Conservation (phyloP, 2,797 vertebrate genomes). For the Sebastolobus altivelis region DNA sequence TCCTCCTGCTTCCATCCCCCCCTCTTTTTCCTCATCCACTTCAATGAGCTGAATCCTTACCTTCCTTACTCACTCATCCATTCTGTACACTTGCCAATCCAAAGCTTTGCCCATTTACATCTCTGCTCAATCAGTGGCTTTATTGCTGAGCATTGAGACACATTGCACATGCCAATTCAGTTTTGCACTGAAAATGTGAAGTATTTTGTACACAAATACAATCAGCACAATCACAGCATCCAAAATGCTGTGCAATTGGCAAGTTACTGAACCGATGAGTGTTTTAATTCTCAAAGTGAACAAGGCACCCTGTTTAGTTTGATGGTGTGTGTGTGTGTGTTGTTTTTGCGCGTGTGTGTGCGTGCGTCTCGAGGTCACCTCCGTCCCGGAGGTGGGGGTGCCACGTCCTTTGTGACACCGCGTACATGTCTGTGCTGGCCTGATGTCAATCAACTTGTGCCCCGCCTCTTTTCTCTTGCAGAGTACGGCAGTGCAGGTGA, state of each 20-base stretch:
- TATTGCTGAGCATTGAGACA: conserved; percentile 67
- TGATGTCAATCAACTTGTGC: conserved; percentile 87
- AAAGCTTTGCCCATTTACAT: conserved; percentile 77
- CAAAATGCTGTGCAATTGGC: conserved; percentile 69
- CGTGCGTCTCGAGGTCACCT: conserved; percentile 71
- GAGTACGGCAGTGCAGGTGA: conserved; percentile 91
- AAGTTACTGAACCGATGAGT: conserved; percentile 87
- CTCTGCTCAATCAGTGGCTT: conserved; percentile 67
- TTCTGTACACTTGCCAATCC: conserved; percentile 87
- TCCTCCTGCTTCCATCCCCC: conserved; percentile 64
- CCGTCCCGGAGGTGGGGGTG: conserved; percentile 69
- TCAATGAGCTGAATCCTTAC: conserved; percentile 62
- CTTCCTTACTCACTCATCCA: conserved; percentile 83
- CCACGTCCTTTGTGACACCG: conserved; percentile 71
- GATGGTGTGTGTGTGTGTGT: conserved; percentile 27
- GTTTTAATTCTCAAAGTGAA: conserved; percentile 77
- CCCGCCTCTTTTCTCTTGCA: conserved; percentile 90
- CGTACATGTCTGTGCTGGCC: conserved; percentile 87
- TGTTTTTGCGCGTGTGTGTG: conserved; percentile 29
- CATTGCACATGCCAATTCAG: conserved; percentile 68
- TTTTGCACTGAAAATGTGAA: conserved; percentile 58
- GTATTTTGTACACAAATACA: conserved; percentile 8
- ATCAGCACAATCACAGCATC: not conserved
- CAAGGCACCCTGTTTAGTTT: conserved; percentile 67
- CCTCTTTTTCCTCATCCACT: conserved; percentile 60